A percentile compares a stretch with the other conserved stretches of the same genome.
These are phyloP conservation scores for Neodon shergylaensis DNA, from an alignment of 2,113 vertebrate genomes.

Conservation along the genomic window DNA sequence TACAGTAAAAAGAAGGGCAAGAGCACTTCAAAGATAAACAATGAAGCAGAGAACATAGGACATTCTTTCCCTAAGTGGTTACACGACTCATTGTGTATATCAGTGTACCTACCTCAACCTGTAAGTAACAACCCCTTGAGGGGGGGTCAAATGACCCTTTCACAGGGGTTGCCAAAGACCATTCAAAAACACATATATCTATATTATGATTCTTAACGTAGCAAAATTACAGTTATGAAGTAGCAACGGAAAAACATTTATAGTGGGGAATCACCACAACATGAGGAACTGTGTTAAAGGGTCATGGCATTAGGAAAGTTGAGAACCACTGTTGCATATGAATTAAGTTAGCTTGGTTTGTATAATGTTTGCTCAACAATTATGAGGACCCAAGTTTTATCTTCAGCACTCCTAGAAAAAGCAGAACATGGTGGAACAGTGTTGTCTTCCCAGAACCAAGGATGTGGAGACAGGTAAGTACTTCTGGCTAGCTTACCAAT, in stretches of 20 bases:
- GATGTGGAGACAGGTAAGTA: too few species aligned
- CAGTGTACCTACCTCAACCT: not conserved
- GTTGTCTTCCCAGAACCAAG: not conserved
- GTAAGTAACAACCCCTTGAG: not conserved
- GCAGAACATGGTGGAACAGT: not conserved
- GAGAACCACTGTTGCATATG: not conserved
- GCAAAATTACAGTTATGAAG: not conserved
- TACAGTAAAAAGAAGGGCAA: not conserved
- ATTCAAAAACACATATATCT: not conserved
- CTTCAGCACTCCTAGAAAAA: not conserved
- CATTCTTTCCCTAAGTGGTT: not conserved
- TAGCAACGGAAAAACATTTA: not conserved
- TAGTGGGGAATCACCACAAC: not conserved
- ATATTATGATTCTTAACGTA: not conserved
- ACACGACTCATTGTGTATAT: not conserved
- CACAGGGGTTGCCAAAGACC: not conserved
- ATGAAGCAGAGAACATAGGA: not conserved
- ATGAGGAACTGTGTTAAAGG: not conserved
- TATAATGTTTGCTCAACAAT: not conserved
- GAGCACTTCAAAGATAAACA: not conserved
- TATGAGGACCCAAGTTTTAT: not conserved
- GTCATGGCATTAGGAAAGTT: not conserved
- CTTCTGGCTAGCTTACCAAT: not conserved
- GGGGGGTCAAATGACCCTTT: not conserved
- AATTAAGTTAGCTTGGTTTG: not conserved